Percentiles rank a stretch among this genome's conserved stretches.
phyloP scores from a whole-genome alignment of 2,797 vertebrate genomes.

The Dryobates pubescens region DNA sequence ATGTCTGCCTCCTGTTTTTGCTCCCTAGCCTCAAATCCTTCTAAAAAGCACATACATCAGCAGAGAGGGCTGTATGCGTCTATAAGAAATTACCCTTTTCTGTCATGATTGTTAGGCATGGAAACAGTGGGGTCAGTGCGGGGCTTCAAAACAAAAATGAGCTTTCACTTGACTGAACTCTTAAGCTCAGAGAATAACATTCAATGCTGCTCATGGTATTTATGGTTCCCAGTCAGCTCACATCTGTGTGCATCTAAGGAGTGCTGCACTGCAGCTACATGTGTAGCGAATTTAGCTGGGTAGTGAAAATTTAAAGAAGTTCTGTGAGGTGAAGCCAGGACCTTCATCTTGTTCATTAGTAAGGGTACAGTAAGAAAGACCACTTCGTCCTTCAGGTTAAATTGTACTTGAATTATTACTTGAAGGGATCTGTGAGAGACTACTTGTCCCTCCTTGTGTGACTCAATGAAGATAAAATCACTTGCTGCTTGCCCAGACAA shows the following conservation, averaged over 20 bases:
- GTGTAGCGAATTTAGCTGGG: background rate
- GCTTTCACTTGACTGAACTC: background rate
- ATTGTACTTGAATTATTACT: background rate
- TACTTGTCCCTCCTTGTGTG: no score
- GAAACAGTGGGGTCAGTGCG: background rate
- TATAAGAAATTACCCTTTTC: background rate
- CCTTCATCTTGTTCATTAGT: background rate
- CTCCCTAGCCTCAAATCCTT: fast-evolving
- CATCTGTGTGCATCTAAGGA: background rate
- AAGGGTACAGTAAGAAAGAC: background rate
- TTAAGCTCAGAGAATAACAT: background rate
- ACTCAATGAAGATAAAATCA: no score
- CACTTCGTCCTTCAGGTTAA: background rate
- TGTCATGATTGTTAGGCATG: background rate
- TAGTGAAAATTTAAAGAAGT: background rate
- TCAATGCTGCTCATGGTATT: background rate
- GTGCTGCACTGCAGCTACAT: background rate
- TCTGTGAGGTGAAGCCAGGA: background rate
- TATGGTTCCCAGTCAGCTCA: background rate
- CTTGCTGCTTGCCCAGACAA: no score
- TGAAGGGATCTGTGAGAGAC: no score
- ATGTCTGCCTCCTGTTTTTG: background rate
- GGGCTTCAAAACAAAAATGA: background rate
- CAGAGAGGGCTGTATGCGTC: background rate
- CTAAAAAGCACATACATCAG: background rate